Evolutionary conservation across 2,113 vertebrate genomes (phyloP).

Genomic region (Cryptomyrus ogoouensis): DNA sequence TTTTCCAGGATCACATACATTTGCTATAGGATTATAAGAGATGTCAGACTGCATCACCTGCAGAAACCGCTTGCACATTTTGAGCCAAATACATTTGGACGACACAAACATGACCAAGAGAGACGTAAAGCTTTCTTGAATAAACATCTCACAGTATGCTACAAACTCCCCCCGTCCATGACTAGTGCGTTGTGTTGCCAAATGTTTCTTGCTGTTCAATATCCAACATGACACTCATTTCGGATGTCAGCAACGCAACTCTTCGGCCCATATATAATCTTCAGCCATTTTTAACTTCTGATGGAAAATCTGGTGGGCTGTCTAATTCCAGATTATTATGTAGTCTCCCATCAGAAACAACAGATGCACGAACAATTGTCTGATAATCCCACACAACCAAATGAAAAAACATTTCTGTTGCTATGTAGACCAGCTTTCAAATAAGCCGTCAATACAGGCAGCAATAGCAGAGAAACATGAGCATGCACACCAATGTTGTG

Average conservation of each 20-base stretch:
- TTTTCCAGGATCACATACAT: background rate
- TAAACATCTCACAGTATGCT: background rate
- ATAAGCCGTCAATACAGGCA: background rate
- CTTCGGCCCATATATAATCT: background rate
- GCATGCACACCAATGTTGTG: background rate
- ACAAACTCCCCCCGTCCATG: background rate
- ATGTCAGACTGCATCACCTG: background rate
- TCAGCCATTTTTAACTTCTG: background rate
- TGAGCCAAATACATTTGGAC: background rate
- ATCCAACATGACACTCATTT: background rate
- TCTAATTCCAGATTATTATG: background rate
- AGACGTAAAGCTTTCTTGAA: background rate
- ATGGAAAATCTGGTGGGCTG: background rate
- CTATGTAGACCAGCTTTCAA: background rate
- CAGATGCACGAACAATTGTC: background rate
- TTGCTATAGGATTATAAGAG: conserved; percentile 5
- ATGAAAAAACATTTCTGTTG: background rate
- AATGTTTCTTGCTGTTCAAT: background rate
- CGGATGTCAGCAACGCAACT: background rate
- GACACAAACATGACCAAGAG: background rate
- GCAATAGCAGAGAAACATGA: background rate
- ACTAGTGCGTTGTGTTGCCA: background rate
- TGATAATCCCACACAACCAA: background rate
- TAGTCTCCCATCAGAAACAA: background rate
- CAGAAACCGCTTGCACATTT: background rate